A percentile compares a stretch with the other conserved stretches of the same genome.
Evolutionary conservation across 2,888 invertebrate species (phyloP).

Genomic region (Melieria omissa): DNA sequence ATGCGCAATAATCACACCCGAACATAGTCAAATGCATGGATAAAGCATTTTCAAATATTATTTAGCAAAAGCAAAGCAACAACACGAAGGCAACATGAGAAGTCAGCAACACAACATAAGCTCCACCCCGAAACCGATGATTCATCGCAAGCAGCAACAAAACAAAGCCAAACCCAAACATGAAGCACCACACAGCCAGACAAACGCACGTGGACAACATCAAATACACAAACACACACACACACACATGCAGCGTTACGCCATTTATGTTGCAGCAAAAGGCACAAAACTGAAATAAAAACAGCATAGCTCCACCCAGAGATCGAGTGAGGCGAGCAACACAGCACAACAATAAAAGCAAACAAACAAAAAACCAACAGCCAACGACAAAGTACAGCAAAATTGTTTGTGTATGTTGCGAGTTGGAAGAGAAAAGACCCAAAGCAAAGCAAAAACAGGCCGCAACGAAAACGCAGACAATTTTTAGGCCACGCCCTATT

Average conservation of each 20-base stretch:
- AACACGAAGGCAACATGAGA: background rate
- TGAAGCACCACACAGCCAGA: conserved; percentile 22
- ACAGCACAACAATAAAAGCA: conserved; percentile 40
- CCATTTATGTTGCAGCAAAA: background rate
- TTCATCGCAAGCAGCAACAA: conserved; percentile 40
- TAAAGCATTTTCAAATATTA: background rate
- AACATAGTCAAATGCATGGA: background rate
- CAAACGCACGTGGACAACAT: conserved; percentile 27
- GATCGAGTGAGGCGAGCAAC: background rate
- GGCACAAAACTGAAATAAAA: background rate
- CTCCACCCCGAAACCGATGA: conserved; percentile 48
- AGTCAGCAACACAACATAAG: conserved; percentile 18
- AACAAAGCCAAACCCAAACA: background rate
- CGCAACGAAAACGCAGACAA: conserved; percentile 35
- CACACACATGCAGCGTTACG: background rate
- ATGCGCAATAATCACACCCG: conserved; percentile 8
- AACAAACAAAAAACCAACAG: conserved; percentile 27
- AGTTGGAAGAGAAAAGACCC: conserved; percentile 30
- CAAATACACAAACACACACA: conserved; percentile 19
- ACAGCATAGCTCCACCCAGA: conserved; percentile 49
- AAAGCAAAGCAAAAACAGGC: conserved; percentile 34
- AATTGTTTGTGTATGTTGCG: background rate
- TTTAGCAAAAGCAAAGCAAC: background rate
- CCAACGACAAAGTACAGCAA: background rate
- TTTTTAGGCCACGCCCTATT: conserved; percentile 31